Conservation (phyloP, 2,888 invertebrate genomes). For the Limnephilus lunatus region DNA sequence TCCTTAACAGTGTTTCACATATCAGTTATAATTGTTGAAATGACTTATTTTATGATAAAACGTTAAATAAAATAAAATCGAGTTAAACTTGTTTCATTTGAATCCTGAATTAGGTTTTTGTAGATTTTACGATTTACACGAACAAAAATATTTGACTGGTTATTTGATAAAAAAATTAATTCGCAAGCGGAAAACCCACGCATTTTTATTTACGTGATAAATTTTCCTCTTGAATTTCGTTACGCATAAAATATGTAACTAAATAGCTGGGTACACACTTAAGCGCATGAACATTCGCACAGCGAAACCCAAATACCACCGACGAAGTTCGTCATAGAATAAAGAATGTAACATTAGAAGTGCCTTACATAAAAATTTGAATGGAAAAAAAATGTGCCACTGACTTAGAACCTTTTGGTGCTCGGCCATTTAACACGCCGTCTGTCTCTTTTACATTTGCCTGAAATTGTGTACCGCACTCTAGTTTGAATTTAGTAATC, state of each 20-base stretch:
- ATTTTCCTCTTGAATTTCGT: not conserved
- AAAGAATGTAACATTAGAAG: no score
- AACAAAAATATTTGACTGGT: not conserved
- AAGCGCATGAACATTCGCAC: no score
- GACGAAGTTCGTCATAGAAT: no score
- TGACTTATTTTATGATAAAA: not conserved
- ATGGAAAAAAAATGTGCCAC: no score
- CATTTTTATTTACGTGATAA: not conserved
- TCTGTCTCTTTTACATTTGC: no score
- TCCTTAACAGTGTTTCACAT: no score
- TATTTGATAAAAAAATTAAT: not conserved
- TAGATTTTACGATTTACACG: not conserved
- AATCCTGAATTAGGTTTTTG: not conserved
- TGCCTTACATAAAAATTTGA: no score
- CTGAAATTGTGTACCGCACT: no score
- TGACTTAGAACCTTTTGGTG: no score
- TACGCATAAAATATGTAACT: not conserved
- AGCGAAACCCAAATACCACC: no score
- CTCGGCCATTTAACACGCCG: no score
- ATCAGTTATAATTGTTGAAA: not conserved
- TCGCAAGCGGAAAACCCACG: not conserved
- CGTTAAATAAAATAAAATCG: not conserved
- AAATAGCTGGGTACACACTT: not conserved
- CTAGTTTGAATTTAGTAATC: no score
- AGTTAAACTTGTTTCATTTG: not conserved